phyloP scores from a whole-genome alignment of 2,113 vertebrate species.

The Willisornis vidua region DNA sequence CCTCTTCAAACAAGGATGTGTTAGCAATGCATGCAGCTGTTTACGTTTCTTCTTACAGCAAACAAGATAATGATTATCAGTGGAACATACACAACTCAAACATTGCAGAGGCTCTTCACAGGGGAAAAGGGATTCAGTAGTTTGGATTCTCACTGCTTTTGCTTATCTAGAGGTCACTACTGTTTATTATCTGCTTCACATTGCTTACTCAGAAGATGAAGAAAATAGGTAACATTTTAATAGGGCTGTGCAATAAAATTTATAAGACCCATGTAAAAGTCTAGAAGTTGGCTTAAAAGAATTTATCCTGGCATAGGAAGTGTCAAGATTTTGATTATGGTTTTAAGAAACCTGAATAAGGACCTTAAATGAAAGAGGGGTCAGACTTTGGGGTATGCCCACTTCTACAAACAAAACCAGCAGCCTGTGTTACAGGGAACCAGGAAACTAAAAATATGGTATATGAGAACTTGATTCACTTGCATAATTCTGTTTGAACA shows the following conservation, averaged over 20 bases:
- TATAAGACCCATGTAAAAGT: neutral
- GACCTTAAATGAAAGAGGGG: neutral
- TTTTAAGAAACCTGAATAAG: neutral
- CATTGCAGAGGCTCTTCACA: neutral
- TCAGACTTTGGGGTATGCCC: neutral
- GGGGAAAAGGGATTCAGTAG: neutral
- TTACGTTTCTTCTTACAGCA: neutral
- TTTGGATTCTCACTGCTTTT: neutral
- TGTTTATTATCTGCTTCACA: neutral
- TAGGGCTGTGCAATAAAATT: neutral
- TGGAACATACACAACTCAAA: neutral
- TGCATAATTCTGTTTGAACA: neutral
- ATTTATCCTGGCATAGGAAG: neutral
- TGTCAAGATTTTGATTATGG: neutral
- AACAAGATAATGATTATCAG: neutral
- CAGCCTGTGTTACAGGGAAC: neutral
- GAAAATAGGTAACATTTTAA: neutral
- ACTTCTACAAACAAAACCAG: neutral
- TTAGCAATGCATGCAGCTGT: neutral
- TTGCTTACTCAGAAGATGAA: neutral
- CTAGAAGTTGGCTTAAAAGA: neutral
- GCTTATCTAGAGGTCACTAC: neutral
- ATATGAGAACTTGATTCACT: neutral
- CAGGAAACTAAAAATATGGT: neutral
- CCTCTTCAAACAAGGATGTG: fast-evolving